These are phyloP conservation scores for Horisme vitalbata DNA, from an alignment of 2,888 invertebrate genomes.

Conservation along the genomic window DNA sequence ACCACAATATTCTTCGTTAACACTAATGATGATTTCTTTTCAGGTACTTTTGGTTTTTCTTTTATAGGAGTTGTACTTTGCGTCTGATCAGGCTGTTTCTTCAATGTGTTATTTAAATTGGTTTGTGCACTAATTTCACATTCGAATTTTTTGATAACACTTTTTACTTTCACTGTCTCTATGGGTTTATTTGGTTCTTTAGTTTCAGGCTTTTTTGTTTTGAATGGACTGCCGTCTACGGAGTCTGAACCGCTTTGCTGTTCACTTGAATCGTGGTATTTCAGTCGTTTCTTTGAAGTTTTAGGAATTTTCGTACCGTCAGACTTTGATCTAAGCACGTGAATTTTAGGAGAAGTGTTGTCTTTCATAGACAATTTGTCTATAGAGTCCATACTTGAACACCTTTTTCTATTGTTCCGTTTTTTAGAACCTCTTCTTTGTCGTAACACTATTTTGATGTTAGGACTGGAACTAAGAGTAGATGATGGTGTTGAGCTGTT, in stretches of 20 bases:
- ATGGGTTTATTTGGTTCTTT: conserved; percentile 37
- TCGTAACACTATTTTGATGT: conserved; percentile 75
- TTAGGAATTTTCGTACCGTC: conserved; percentile 73
- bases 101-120: conserved; percentile 54
- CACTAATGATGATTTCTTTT: conserved; percentile 80
- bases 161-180: conserved; percentile 66
- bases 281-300: conserved; percentile 66
- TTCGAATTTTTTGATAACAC: conserved; percentile 77
- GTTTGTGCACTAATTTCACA: conserved; percentile 71
- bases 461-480: conserved; percentile 73
- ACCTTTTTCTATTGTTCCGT: conserved; percentile 75
- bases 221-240: conserved; percentile 63
- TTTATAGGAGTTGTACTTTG: conserved; percentile 55
- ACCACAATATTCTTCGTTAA: conserved; percentile 80
- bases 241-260: conserved; percentile 68
- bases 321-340: conserved; percentile 72
- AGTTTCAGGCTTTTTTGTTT: conserved; percentile 42
- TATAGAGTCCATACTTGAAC: conserved; percentile 75
- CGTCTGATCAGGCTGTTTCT: conserved; percentile 62
- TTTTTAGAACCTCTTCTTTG: conserved; percentile 72
- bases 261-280: conserved; percentile 62
- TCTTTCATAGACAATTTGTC: conserved; percentile 63
- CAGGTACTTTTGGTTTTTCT: conserved; percentile 84
- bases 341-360: conserved; percentile 56
- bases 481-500: conserved; percentile 75